Percentiles rank a stretch among this genome's conserved stretches.
These are phyloP conservation scores for Drosophila tristis DNA, from an alignment of 1,140 invertebrate species.

Conservation along the genomic window DNA sequence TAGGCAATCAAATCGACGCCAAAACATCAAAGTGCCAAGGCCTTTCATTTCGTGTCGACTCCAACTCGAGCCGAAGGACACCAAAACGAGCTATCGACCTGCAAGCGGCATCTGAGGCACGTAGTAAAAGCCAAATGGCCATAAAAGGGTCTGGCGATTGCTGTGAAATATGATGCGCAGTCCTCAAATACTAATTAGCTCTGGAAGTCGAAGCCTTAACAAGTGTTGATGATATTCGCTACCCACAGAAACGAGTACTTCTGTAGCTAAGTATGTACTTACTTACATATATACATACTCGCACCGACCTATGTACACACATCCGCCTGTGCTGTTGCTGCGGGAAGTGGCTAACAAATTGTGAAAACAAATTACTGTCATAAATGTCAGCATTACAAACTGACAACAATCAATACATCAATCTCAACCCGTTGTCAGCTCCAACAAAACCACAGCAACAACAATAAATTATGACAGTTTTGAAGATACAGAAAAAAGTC, in stretches of 20 bases:
- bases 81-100: constrained; percentile 72
- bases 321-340: constrained; percentile 14
- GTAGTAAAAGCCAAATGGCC: constrained; percentile 72
- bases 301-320: constrained; percentile 23
- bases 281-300: background rate
- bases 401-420: constrained; percentile 80
- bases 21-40: constrained; percentile 65
- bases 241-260: background rate
- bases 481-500: constrained; percentile 31
- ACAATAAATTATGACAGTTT: constrained; percentile 80
- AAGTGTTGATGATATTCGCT: constrained; percentile 24
- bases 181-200: constrained; percentile 69
- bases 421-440: constrained; percentile 64
- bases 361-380: constrained; percentile 81
- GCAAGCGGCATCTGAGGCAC: constrained; percentile 56
- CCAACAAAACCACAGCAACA: constrained; percentile 40
- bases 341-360: constrained; percentile 69
- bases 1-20: constrained; percentile 62
- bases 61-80: constrained; percentile 55
- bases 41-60: constrained; percentile 62
- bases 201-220: constrained; percentile 32
- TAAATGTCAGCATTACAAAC: constrained; percentile 80
- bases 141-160: constrained; percentile 72
- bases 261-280: too few species aligned
- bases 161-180: constrained; percentile 75